These are phyloP conservation scores for Accipiter cooperii DNA, from an alignment of 2,113 vertebrate genomes.

Conservation along the genomic window DNA sequence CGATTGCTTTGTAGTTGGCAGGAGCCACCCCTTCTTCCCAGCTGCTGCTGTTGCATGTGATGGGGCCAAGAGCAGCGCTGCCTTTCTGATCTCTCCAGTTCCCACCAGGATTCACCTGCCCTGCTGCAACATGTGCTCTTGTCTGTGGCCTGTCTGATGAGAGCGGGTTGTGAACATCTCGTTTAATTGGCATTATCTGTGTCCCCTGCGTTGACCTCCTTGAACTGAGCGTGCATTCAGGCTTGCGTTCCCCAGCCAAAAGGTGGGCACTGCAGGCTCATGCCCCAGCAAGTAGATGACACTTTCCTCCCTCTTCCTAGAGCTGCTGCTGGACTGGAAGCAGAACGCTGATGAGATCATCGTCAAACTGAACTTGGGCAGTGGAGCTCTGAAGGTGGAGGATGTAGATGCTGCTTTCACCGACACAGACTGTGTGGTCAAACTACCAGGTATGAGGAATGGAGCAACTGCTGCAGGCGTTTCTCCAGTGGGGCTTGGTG, in stretches of 20 bases:
- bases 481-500: background rate
- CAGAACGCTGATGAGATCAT: constrained; percentile 91
- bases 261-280: background rate
- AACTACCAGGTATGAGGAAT: constrained; percentile 80
- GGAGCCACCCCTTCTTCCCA: background rate
- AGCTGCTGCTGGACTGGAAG: constrained; percentile 92
- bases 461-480: background rate
- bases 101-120: background rate
- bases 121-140: background rate
- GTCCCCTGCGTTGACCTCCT: background rate
- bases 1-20: background rate
- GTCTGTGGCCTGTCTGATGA: background rate
- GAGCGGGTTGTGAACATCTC: background rate
- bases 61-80: background rate
- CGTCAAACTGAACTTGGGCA: constrained; percentile 84
- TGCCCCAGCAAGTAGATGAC: background rate
- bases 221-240: background rate
- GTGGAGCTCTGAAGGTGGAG: constrained; percentile 74
- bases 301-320: constrained; percentile 57
- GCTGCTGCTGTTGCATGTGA: background rate
- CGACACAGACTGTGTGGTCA: constrained; percentile 83
- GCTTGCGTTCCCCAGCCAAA: background rate
- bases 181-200: background rate
- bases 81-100: background rate
- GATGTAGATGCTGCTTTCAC: constrained; percentile 83